Conservation (phyloP, 2,797 vertebrate species). For the Cephalopachus bancanus region DNA sequence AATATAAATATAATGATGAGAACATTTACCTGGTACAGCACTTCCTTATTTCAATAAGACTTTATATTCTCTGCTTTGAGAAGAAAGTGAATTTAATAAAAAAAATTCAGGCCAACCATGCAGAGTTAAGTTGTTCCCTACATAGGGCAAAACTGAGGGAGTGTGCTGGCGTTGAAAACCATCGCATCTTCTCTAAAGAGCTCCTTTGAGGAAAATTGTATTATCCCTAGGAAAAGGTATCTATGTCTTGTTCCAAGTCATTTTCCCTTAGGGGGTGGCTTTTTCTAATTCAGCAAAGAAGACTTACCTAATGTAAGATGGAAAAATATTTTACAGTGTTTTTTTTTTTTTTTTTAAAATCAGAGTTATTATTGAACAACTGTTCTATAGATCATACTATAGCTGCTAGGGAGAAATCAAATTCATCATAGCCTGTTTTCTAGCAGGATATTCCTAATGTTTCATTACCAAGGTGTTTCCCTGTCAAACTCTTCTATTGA, state of each 20-base stretch:
- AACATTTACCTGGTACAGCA: background rate
- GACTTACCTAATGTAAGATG: background rate
- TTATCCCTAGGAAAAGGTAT: background rate
- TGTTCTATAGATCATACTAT: background rate
- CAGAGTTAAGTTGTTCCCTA: background rate
- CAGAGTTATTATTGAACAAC: background rate
- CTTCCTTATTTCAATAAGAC: background rate
- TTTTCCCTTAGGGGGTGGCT: background rate
- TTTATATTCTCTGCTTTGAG: background rate
- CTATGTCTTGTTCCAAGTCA: background rate
- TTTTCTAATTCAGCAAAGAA: slow-evolving; percentile 3
- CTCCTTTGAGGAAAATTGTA: background rate
- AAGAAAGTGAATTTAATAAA: slow-evolving; percentile 33
- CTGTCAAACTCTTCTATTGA: too few species aligned
- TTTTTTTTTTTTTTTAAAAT: background rate
- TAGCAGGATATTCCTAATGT: too few species aligned
- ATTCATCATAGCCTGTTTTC: too few species aligned
- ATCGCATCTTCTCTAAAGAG: background rate
- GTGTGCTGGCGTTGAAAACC: background rate
- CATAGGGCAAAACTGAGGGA: background rate
- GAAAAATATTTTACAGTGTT: background rate
- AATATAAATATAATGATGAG: background rate
- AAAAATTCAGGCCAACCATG: background rate
- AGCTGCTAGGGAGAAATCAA: background rate
- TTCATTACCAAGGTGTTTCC: too few species aligned